Evolutionary conservation across 2,797 vertebrate genomes (phyloP).

Genomic region (Pyrocephalus nanus): DNA sequence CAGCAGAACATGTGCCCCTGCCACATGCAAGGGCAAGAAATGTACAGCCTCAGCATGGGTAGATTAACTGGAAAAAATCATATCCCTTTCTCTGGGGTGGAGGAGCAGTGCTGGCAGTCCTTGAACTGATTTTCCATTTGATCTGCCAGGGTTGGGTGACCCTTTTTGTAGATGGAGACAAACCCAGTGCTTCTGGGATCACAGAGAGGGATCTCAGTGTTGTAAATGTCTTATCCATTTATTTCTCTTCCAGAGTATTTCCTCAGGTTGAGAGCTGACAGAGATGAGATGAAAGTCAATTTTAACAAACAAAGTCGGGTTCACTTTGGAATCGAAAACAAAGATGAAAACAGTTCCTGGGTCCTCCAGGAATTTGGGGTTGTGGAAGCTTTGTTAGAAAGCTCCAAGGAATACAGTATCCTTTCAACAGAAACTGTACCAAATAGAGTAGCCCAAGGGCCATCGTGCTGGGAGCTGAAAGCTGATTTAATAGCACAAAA

Average conservation of each 20-base stretch:
- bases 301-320: neutral
- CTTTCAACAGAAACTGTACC: neutral
- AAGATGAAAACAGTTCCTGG: neutral
- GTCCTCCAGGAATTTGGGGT: neutral
- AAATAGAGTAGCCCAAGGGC: neutral
- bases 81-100: neutral
- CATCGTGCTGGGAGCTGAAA: neutral
- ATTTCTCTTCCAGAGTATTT: neutral
- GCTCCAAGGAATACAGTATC: neutral
- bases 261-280: neutral
- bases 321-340: neutral
- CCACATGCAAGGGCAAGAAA: neutral
- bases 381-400: neutral
- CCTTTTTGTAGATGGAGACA: neutral
- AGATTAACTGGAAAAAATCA: neutral
- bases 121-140: accelerated
- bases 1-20: neutral
- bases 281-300: neutral
- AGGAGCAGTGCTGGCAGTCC: neutral
- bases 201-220: neutral
- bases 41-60: neutral
- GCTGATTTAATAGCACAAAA: constrained; percentile 10
- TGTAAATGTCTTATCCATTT: neutral
- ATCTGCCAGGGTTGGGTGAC: neutral
- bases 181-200: neutral